These are phyloP conservation scores for Prenolepis imparis DNA, from an alignment of 2,888 invertebrate species.

Conservation along the genomic window DNA sequence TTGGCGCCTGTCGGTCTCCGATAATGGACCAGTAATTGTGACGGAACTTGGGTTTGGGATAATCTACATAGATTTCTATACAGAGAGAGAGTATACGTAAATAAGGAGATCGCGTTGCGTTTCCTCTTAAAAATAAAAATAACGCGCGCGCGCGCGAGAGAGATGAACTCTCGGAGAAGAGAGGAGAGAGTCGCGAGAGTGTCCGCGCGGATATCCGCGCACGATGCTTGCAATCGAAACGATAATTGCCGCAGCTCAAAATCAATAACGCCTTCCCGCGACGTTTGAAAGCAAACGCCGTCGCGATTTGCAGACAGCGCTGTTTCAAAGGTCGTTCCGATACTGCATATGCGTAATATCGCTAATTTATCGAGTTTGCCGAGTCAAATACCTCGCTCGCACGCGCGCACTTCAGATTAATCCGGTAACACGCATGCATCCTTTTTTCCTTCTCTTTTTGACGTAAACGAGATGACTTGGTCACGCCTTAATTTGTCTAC, in stretches of 20 bases:
- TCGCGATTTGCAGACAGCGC: slow-evolving; percentile 57
- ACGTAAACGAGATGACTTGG: slow-evolving; percentile 9
- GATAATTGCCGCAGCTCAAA: slow-evolving; percentile 56
- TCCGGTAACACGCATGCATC: slow-evolving; percentile 38
- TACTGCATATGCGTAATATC: slow-evolving; percentile 54
- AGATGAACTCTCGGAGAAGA: background rate
- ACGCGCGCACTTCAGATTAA: slow-evolving; percentile 34
- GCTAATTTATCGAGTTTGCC: slow-evolving; percentile 57
- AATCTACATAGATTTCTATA: background rate
- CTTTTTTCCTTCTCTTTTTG: background rate
- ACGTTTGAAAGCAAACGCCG: slow-evolving; percentile 56
- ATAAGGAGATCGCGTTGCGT: slow-evolving; percentile 45
- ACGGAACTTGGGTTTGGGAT: background rate
- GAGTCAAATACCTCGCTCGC: slow-evolving; percentile 51
- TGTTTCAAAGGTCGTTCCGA: slow-evolving; percentile 57
- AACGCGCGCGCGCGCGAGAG: slow-evolving; percentile 3
- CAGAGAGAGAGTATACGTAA: background rate
- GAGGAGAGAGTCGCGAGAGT: slow-evolving; percentile 20
- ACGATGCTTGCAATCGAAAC: slow-evolving; percentile 53
- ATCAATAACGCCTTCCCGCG: slow-evolving; percentile 59
- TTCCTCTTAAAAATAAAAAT: slow-evolving; percentile 45
- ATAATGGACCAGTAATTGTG: slow-evolving; percentile 10
- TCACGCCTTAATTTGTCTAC: slow-evolving; percentile 11
- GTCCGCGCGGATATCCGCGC: slow-evolving; percentile 53
- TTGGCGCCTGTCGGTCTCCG: background rate